Percentiles rank a stretch among this genome's conserved stretches.
Evolutionary conservation across 2,797 vertebrate species (phyloP).

Genomic region (Danio choprae): DNA sequence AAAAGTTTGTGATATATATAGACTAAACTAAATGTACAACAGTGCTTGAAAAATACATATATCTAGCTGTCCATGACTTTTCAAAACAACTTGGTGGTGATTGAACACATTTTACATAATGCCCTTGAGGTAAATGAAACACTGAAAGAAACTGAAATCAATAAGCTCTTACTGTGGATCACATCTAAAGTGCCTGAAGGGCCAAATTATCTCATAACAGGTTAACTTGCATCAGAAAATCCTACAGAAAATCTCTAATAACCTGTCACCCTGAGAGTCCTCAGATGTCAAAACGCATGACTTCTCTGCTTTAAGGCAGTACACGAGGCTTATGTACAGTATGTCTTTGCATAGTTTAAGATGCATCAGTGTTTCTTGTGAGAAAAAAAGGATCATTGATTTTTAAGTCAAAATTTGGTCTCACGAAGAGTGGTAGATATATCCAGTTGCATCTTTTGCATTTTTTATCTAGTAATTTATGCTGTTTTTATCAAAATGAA

Average conservation of each 20-base stretch:
- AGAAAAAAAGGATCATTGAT: neutral
- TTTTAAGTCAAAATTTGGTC: neutral
- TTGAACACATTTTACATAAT: conserved; percentile 22
- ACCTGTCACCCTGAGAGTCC: neutral
- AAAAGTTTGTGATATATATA: neutral
- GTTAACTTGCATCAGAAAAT: conserved; percentile 15
- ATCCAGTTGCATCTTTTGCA: neutral
- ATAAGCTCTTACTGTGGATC: conserved; percentile 15
- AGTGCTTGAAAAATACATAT: neutral
- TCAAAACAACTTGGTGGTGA: neutral
- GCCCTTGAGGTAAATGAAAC: neutral
- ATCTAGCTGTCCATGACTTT: neutral
- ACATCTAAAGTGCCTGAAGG: neutral
- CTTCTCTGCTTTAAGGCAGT: neutral
- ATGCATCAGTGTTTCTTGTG: neutral
- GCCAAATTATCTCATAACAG: neutral
- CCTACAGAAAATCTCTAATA: neutral
- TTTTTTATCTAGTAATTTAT: neutral
- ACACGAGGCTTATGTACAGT: neutral
- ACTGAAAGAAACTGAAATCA: conserved; percentile 5
- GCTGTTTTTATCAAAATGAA: neutral
- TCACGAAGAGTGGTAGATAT: neutral
- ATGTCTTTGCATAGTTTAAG: neutral
- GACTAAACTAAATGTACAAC: neutral
- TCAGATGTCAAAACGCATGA: conserved; percentile 6